These are phyloP conservation scores for Trachelus iudaicus DNA, from an alignment of 2,888 invertebrate species.

Conservation along the genomic window DNA sequence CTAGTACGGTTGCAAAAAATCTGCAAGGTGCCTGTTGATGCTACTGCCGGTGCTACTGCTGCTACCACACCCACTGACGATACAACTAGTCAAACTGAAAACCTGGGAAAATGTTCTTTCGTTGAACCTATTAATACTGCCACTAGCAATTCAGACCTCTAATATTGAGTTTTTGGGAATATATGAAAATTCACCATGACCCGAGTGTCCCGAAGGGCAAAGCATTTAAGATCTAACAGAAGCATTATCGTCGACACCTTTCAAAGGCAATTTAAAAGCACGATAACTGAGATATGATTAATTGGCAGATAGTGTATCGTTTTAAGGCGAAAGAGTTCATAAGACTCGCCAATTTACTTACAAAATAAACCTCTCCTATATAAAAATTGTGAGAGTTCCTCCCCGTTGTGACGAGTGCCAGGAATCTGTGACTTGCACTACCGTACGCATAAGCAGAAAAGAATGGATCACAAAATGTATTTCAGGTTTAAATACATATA, in stretches of 20 bases:
- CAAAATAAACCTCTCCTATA: background rate
- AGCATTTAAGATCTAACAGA: slow-evolving; percentile 69
- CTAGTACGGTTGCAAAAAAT: slow-evolving; percentile 64
- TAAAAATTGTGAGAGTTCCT: background rate
- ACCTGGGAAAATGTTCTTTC: slow-evolving; percentile 43
- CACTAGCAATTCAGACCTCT: slow-evolving; percentile 45
- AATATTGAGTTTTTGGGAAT: slow-evolving; percentile 49
- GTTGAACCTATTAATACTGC: slow-evolving; percentile 38
- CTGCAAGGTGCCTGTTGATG: slow-evolving; percentile 44
- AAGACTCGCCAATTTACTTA: too few species aligned
- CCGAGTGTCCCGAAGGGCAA: slow-evolving; percentile 62
- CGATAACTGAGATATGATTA: slow-evolving; percentile 62
- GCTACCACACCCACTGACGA: slow-evolving; percentile 56
- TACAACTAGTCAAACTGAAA: slow-evolving; percentile 47
- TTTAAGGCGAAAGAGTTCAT: too few species aligned
- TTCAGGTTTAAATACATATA: slow-evolving; percentile 13
- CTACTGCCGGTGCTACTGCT: too few species aligned
- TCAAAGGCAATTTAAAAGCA: slow-evolving; percentile 75
- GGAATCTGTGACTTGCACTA: background rate
- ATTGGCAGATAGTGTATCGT: background rate
- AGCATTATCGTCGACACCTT: slow-evolving; percentile 73
- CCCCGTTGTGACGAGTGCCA: background rate
- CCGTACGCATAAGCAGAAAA: background rate
- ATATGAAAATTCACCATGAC: slow-evolving; percentile 50
- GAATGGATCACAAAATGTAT: background rate